Evolutionary conservation across 1,140 invertebrate genomes (phyloP).

Genomic region (Ceratina japonica): DNA sequence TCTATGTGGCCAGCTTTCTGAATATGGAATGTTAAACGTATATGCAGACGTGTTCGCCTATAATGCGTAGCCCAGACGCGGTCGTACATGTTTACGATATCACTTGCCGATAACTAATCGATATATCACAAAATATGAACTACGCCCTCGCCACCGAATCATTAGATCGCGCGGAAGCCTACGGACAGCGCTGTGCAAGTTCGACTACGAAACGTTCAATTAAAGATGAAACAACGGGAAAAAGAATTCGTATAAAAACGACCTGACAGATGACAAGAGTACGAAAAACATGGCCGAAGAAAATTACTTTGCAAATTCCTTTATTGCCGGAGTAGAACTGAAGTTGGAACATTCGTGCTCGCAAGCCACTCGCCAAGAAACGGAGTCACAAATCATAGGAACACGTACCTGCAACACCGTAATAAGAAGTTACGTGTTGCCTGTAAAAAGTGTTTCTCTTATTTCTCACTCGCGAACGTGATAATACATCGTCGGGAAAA

Average conservation of each 20-base stretch:
- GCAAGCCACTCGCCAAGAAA: too few relatives aligned
- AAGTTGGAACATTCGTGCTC: neutral
- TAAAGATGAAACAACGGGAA: too few relatives aligned
- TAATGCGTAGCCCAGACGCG: conserved; percentile 14
- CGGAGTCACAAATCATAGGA: neutral
- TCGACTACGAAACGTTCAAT: neutral
- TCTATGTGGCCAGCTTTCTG: conserved; percentile 57
- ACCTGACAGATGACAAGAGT: too few relatives aligned
- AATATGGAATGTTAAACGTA: conserved; percentile 60
- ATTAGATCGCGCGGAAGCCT: neutral
- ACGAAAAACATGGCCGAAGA: neutral
- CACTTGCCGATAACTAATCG: conserved; percentile 51
- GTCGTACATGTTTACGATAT: conserved; percentile 48
- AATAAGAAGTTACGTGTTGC: neutral
- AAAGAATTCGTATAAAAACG: too few relatives aligned
- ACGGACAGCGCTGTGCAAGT: neutral
- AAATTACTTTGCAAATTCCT: neutral
- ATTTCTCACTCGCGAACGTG: neutral
- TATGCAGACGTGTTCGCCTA: conserved; percentile 45
- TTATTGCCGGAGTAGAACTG: neutral
- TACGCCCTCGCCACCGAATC: neutral
- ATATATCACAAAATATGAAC: conserved; percentile 32
- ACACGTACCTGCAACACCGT: too few relatives aligned
- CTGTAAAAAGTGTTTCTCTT: neutral
- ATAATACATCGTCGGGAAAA: neutral